A percentile compares a stretch with the other conserved stretches of the same genome.
phyloP scores from a whole-genome alignment of 2,113 vertebrate species.

The Arizona elegans region DNA sequence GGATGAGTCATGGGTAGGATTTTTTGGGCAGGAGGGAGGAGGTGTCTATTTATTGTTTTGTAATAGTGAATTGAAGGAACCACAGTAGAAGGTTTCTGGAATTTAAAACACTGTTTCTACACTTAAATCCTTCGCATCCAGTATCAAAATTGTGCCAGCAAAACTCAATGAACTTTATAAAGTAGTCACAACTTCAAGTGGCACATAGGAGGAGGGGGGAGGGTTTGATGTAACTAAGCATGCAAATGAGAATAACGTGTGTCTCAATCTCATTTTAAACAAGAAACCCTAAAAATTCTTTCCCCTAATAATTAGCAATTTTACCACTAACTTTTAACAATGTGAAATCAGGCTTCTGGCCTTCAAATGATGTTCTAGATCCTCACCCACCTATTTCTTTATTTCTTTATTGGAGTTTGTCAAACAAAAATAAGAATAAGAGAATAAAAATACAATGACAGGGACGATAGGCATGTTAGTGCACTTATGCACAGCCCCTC shows the following conservation, averaged over 20 bases:
- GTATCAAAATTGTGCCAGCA: neutral
- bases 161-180: neutral
- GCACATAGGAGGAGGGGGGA: neutral
- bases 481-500: too few relatives aligned
- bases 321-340: neutral
- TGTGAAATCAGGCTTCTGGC: neutral
- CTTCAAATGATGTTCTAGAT: neutral
- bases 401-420: too few relatives aligned
- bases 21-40: neutral
- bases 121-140: neutral
- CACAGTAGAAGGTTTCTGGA: neutral
- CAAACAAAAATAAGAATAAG: too few relatives aligned
- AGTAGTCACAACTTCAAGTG: neutral
- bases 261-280: neutral
- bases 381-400: neutral
- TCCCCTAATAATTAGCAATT: neutral
- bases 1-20: neutral
- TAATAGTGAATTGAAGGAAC: neutral
- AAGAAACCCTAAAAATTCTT: neutral
- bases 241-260: neutral
- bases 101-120: neutral
- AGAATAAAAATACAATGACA: too few relatives aligned
- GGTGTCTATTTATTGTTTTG: neutral
- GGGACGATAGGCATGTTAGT: too few relatives aligned
- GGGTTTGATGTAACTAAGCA: neutral